phyloP scores from a whole-genome alignment of 2,113 vertebrate species.

The Callipepla squamata region DNA sequence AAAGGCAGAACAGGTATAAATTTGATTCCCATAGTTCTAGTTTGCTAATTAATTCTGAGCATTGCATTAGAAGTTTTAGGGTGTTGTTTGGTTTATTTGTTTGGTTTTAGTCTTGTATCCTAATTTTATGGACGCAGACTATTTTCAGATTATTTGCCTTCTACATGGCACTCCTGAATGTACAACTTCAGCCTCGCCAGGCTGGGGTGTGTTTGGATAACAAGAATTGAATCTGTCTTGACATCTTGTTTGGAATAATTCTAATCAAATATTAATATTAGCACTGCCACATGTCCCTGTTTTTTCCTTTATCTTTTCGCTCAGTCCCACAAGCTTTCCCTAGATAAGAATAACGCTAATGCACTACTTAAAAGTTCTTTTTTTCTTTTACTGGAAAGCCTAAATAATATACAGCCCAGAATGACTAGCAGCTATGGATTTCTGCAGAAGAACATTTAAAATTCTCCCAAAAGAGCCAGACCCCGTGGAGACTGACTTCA shows the following conservation, averaged over 20 bases:
- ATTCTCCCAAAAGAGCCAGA: background rate
- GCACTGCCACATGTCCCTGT: constrained; percentile 8
- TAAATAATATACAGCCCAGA: constrained; percentile 43
- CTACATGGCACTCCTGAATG: background rate
- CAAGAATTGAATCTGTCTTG: constrained; percentile 60
- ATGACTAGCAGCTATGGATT: background rate
- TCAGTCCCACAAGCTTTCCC: constrained; percentile 32
- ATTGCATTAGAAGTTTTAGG: background rate
- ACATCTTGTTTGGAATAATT: constrained; percentile 67
- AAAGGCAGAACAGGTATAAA: constrained; percentile 13
- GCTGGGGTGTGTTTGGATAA: constrained; percentile 4
- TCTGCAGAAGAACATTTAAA: background rate
- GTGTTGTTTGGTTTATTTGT: background rate
- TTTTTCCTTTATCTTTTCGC: constrained; percentile 61
- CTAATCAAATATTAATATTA: constrained; percentile 72
- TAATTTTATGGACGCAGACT: background rate
- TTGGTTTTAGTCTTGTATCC: background rate
- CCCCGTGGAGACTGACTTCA: background rate
- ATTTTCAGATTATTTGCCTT: background rate
- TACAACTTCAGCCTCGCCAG: background rate
- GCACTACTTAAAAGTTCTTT: constrained; percentile 35
- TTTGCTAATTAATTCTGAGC: constrained; percentile 19
- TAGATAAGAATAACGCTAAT: constrained; percentile 49
- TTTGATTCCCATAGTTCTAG: constrained; percentile 22
- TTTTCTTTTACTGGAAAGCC: constrained; percentile 3